Base-by-base conservation (phyloP, 1,140 invertebrate genomes). In the Lineus longissimus region DNA sequence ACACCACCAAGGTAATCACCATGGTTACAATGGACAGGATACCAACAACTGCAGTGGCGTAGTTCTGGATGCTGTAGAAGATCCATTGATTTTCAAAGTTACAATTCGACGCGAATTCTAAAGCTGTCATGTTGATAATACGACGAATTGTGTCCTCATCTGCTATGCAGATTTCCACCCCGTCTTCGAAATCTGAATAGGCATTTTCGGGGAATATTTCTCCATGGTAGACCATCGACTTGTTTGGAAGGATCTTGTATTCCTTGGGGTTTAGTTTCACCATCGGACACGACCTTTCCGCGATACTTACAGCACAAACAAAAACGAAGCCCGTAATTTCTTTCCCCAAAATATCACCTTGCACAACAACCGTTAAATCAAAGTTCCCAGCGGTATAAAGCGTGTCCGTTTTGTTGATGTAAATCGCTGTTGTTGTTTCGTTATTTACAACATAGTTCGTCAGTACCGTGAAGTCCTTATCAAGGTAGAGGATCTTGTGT, bases 231-330 rank as follows among this genome's bases (percentile, higher is more conserved):
- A 30, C 22, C 1, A 62, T 27, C 19, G 43, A 29, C 22, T 33
- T 77, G 67, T 84, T 82, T 19, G 71, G 66, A 31, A 72, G 55
- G 23, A 75, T 69, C 29, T 69, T 59, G 67, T 82, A 86, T 51
- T 86, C 84, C 2, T 76, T 72, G 2, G 65, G 62, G 2, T 73
- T 68, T 2, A 86, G 64, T 13, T 81, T 70, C 30, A 85, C 79
- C 67, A 80, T 78, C 1, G 76, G 75, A 66, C 67, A 79, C 54
- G 68, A 74, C 66, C 57, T 70, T 36, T 70, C 51, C 25, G 45
- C 69, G 36, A 75, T 76, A 45, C 70, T 70, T 41, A 47, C 71
- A 23, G 74, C 58, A 59, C 70, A 76, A 7, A 74, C 68, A 54
- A 74, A 72, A 2, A 72, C 72, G 36, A 64, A 72, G 19, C 66